These are phyloP conservation scores for Brachypalpus laphriformis DNA, from an alignment of 2,888 invertebrate species.

Conservation along the genomic window DNA sequence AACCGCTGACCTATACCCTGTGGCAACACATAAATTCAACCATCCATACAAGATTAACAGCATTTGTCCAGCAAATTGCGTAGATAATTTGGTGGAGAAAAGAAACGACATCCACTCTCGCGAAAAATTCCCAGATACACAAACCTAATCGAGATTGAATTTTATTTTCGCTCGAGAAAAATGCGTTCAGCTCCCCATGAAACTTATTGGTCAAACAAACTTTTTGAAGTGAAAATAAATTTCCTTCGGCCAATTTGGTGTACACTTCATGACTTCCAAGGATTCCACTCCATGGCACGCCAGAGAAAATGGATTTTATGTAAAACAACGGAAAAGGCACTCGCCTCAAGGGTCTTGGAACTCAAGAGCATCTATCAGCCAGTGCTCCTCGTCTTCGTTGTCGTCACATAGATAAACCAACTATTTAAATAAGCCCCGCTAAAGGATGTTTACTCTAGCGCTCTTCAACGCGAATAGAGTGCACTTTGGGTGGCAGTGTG, in stretches of 20 bases:
- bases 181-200: not conserved
- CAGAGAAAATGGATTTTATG: slow-evolving; percentile 39
- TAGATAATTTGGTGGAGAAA: not conserved
- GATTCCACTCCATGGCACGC: not conserved
- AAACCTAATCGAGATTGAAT: slow-evolving; percentile 23
- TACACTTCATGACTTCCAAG: slow-evolving; percentile 24
- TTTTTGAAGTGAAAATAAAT: slow-evolving; percentile 59
- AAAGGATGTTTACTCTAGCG: slow-evolving; percentile 69
- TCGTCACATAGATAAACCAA: slow-evolving; percentile 60
- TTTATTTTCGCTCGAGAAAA: not conserved
- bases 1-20: not conserved
- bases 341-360: slow-evolving; percentile 1
- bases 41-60: not conserved
- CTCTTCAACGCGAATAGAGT: slow-evolving; percentile 52
- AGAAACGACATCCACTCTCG: not conserved
- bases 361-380: slow-evolving; percentile 16
- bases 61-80: not conserved
- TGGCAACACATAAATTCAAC: slow-evolving; percentile 1
- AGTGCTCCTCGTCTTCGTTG: slow-evolving; percentile 10
- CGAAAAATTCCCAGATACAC: not conserved
- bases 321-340: slow-evolving; percentile 41
- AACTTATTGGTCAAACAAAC: slow-evolving; percentile 55
- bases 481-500: slow-evolving; percentile 39
- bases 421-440: slow-evolving; percentile 72
- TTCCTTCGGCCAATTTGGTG: slow-evolving; percentile 52